Conservation (phyloP, 64 coral and sea anemone species). For the Porites australiensis region DNA sequence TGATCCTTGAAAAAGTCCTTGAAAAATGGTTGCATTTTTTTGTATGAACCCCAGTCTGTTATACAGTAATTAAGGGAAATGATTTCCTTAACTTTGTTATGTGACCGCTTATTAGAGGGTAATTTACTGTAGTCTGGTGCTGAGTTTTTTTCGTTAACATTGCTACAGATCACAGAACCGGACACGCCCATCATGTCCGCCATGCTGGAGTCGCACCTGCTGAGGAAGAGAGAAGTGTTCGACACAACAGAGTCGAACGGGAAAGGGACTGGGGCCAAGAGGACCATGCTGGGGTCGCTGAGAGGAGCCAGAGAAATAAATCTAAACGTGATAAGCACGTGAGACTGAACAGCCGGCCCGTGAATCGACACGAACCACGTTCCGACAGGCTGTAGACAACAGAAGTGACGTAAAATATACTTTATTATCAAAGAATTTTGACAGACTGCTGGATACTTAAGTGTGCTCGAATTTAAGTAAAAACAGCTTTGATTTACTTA, state of each 20-base stretch:
- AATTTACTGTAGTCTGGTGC: not conserved
- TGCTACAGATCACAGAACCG: not conserved
- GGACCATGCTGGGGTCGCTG: not conserved
- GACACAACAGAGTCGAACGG: not conserved
- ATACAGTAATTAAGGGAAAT: no score
- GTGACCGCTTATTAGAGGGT: no score
- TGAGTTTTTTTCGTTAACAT: not conserved
- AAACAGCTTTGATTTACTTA: not conserved
- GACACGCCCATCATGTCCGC: not conserved
- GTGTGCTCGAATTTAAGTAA: not conserved
- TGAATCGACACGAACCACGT: conserved; percentile 59
- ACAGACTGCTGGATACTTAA: not conserved
- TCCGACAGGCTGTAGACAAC: not conserved
- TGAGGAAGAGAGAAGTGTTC: not conserved
- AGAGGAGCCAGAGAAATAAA: not conserved
- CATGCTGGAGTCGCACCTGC: not conserved
- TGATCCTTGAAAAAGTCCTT: no score
- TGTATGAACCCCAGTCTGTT: no score
- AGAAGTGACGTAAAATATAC: not conserved
- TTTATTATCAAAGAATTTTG: not conserved
- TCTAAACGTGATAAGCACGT: conserved; percentile 7
- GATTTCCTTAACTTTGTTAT: no score
- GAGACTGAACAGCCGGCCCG: conserved; percentile 45
- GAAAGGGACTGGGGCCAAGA: conserved; percentile 26
- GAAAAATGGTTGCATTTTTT: no score